Base-by-base conservation (phyloP, 2,888 invertebrate genomes). In the Acleris laterana region DNA sequence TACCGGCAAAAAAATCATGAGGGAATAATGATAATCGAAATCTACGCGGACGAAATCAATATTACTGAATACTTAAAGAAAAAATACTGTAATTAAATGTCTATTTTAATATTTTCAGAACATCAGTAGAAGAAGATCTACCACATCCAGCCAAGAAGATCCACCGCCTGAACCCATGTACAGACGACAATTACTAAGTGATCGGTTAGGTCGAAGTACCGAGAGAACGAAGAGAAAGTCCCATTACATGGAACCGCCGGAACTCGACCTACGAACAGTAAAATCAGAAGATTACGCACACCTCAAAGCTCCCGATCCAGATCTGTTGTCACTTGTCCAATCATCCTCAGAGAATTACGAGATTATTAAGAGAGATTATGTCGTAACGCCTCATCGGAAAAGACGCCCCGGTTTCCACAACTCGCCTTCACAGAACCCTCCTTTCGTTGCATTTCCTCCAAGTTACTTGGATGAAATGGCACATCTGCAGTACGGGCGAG, bases 361-460 rank as follows among this genome's bases (percentile, higher is more conserved):
- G n/a, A n/a, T n/a, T n/a, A n/a, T n/a, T n/a, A n/a, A n/a, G n/a
- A n/a, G n/a, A n/a, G n/a, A n/a, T n/a, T n/a, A n/a, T n/a, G 97
- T 97, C 50, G 97, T 97, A 22, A 97, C 97, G 42, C 97, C 97
- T 13, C 97, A 97, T 89, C 93, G 97, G 75, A 97, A 97, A 89
- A 93, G 97, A 83, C 93, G 97, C 82, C 97, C 97, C 1, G 97
- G 97, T 59, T 97, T 97, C 78, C 97, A 97, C 83, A 97, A 97
- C 80, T 96, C 97, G 44, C 97, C 97, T 20, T 96, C 96, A 70
- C 97, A 97, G 82, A 97, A 97, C 88, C 96, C 97, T 69, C 96
- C 97, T 48, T 97, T 97, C 80, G 96, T 97, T 72, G 96, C 97
- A 68, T 97, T 96, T 82, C 95, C 95, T 73, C 96, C 96, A 63